A percentile compares a stretch with the other conserved stretches of the same genome.
phyloP scores from a whole-genome alignment of 2,113 vertebrate genomes.

The Pteronura brasiliensis region DNA sequence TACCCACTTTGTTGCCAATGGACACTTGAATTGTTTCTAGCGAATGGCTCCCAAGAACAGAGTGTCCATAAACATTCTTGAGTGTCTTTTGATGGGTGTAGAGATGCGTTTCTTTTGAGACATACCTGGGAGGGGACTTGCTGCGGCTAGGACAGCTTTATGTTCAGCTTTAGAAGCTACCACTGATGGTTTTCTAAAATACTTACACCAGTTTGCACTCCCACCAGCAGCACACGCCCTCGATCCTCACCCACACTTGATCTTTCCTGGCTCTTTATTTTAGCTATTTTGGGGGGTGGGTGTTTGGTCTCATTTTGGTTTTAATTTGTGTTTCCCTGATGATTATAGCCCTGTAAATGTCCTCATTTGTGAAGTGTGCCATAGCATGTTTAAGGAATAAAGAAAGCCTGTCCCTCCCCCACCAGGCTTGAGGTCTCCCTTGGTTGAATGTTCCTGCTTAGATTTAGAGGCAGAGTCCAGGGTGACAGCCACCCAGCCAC shows the following conservation, averaged over 20 bases:
- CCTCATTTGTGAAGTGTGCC: background rate
- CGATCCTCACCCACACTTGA: background rate
- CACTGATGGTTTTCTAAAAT: background rate
- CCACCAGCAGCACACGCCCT: background rate
- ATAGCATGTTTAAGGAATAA: background rate
- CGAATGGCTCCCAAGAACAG: background rate
- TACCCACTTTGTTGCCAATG: background rate
- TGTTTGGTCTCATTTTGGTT: background rate
- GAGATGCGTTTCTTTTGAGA: background rate
- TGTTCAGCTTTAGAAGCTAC: background rate
- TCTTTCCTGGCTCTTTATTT: background rate
- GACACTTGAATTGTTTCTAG: background rate
- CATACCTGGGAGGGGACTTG: background rate
- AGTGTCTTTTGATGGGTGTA: background rate
- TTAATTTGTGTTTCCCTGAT: background rate
- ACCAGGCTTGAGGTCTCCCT: too few relatives aligned
- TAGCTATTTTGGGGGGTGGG: background rate
- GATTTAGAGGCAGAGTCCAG: background rate
- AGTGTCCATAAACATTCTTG: background rate
- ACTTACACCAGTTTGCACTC: background rate
- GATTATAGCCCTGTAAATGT: background rate
- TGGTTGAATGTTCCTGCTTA: background rate
- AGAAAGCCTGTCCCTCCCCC: background rate
- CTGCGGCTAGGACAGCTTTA: background rate
- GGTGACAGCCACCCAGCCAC: background rate